Base-by-base conservation (phyloP, 1,140 invertebrate genomes). In the Phymastichus coffea region DNA sequence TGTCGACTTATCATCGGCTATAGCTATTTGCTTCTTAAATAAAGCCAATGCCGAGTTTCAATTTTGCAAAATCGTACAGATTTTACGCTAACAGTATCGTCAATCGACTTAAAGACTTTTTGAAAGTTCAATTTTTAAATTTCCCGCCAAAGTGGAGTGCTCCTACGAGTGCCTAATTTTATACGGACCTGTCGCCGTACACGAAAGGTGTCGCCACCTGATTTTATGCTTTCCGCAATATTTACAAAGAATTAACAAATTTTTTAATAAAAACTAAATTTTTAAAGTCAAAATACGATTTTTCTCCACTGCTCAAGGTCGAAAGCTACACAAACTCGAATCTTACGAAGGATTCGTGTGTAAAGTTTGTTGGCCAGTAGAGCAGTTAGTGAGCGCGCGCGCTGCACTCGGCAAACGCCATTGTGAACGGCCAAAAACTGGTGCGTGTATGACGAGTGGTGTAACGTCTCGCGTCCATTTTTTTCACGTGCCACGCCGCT, bases 341-440 rank as follows among this genome's bases (percentile, higher is more conserved):
- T n/a, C n/a, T n/a, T n/a, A n/a, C n/a, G n/a, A n/a, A n/a, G n/a
- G n/a, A n/a, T n/a, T n/a, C n/a, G n/a, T n/a, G n/a, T n/a, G n/a
- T n/a, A n/a, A n/a, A n/a, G n/a, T n/a, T n/a, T n/a, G n/a, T n/a
- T n/a, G n/a, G n/a, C n/a, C n/a, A n/a, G n/a, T n/a, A n/a, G n/a
- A n/a, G n/a, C n/a, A n/a, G n/a, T n/a, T n/a, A n/a, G n/a, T n/a
- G n/a, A n/a, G n/a, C n/a, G n/a, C n/a, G n/a, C n/a, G n/a, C n/a
- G n/a, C n/a, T n/a, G n/a, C n/a, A n/a, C 75, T 76, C 69, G 78
- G 82, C 79, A 84, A 84, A 87, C 86, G 87, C 87, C 87, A 89
- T 89, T 88, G 86, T 88, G 86, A 85, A n/a, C n/a, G n/a, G 79
- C 87, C 85, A 81, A 88, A 88, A 85, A n/a, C n/a, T n/a, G n/a